Evolutionary conservation across 2,113 vertebrate species (phyloP).

Genomic region (Neofelis nebulosa): DNA sequence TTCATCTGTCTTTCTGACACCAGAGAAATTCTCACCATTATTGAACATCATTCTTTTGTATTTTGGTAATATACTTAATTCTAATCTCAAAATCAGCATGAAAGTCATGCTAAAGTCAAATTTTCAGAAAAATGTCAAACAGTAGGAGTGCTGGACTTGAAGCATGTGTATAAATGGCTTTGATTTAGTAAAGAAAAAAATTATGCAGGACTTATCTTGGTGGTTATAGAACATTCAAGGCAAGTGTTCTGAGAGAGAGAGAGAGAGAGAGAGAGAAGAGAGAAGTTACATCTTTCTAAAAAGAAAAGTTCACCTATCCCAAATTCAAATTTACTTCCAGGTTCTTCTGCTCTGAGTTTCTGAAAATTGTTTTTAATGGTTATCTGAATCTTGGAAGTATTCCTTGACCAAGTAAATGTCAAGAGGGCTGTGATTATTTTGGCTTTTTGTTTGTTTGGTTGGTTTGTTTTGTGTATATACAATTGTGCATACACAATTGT

Average conservation of each 20-base stretch:
- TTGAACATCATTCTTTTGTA: neutral
- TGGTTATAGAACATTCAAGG: neutral
- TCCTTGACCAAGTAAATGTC: neutral
- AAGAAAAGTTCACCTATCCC: neutral
- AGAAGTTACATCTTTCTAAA: neutral
- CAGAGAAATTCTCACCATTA: neutral
- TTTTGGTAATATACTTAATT: constrained; percentile 7
- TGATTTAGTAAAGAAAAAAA: neutral
- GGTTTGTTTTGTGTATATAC: neutral
- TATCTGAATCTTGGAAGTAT: neutral
- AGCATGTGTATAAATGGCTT: neutral
- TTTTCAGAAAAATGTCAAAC: neutral
- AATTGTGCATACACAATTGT: neutral
- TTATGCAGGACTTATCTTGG: neutral
- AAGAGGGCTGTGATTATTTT: neutral
- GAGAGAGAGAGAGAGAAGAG: neutral
- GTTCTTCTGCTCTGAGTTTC: neutral
- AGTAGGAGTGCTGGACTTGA: neutral
- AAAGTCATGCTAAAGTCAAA: neutral
- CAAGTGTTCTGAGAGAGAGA: neutral
- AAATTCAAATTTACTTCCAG: neutral
- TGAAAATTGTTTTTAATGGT: neutral
- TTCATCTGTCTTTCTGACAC: neutral
- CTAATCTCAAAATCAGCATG: neutral
- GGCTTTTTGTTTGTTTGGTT: neutral